Evolutionary conservation across 2,797 vertebrate species (phyloP).

Genomic region (Mallotus villosus): DNA sequence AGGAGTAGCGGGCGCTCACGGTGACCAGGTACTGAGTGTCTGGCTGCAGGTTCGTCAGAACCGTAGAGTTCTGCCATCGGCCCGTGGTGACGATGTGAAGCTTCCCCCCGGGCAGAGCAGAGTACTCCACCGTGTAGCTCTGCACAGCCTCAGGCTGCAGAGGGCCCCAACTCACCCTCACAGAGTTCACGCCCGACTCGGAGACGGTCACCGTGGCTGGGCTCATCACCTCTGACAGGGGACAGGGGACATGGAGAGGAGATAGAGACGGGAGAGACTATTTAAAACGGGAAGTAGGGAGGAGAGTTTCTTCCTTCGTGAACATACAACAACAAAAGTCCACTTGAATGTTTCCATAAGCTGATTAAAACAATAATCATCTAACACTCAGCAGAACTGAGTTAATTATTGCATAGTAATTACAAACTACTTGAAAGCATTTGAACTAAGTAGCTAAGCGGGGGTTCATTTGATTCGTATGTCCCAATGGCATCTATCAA

Average conservation of each 20-base stretch:
- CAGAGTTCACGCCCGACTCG: conserved; percentile 75
- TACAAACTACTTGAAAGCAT: too few relatives aligned
- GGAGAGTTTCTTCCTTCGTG: not conserved
- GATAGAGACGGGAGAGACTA: not conserved
- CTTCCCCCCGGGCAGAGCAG: conserved; percentile 76
- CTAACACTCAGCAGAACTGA: not conserved
- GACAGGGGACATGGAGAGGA: not conserved
- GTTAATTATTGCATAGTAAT: not conserved
- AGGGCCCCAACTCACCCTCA: conserved; percentile 89
- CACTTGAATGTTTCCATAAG: not conserved
- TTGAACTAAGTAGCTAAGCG: too few relatives aligned
- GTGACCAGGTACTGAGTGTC: conserved; percentile 91
- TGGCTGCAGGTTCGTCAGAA: conserved; percentile 81
- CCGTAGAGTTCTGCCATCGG: conserved; percentile 75
- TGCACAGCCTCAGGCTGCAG: conserved; percentile 67
- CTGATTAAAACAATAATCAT: not conserved
- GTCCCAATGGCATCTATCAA: too few relatives aligned
- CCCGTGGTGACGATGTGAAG: conserved; percentile 71
- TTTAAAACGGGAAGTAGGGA: not conserved
- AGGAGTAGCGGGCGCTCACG: conserved; percentile 77
- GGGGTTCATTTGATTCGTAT: too few relatives aligned
- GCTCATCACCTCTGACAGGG: conserved; percentile 73
- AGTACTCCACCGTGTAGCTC: conserved; percentile 83
- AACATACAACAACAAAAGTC: too few relatives aligned
- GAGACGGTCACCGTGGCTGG: conserved; percentile 82